These are phyloP conservation scores for Graptemys geographica DNA, from an alignment of 2,797 vertebrate genomes.

Conservation along the genomic window DNA sequence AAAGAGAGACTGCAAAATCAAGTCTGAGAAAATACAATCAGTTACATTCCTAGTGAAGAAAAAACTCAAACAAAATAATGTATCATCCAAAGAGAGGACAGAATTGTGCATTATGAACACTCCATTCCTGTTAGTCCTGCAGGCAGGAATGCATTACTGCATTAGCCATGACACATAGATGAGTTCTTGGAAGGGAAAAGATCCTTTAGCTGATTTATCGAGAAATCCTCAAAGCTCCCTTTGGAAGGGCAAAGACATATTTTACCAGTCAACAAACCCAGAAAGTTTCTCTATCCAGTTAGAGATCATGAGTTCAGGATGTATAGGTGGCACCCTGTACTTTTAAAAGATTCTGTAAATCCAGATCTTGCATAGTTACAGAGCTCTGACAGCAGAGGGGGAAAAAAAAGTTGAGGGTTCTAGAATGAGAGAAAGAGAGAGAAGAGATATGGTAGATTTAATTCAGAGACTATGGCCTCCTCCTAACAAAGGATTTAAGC, in stretches of 20 bases:
- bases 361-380: not conserved
- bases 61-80: not conserved
- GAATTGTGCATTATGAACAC: not conserved
- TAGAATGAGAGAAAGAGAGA: not conserved
- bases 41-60: not conserved
- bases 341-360: not conserved
- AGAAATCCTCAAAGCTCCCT: not conserved
- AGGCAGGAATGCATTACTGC: not conserved
- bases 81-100: not conserved
- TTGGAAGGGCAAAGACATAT: not conserved
- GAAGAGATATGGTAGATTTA: not conserved
- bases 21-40: not conserved
- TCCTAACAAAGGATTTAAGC: not conserved
- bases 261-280: not conserved
- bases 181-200: not conserved
- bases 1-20: not conserved
- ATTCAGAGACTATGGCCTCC: not conserved
- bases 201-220: not conserved
- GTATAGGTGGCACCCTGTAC: not conserved
- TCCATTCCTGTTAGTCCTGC: not conserved
- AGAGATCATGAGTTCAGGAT: not conserved
- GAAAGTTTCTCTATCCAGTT: not conserved
- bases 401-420: not conserved
- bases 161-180: not conserved
- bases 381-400: not conserved